Evolutionary conservation across 2,888 invertebrate genomes (phyloP), one percentile per base, ranked within the genome.

Genomic region (Amblyjoppa fuscipennis): DNA sequence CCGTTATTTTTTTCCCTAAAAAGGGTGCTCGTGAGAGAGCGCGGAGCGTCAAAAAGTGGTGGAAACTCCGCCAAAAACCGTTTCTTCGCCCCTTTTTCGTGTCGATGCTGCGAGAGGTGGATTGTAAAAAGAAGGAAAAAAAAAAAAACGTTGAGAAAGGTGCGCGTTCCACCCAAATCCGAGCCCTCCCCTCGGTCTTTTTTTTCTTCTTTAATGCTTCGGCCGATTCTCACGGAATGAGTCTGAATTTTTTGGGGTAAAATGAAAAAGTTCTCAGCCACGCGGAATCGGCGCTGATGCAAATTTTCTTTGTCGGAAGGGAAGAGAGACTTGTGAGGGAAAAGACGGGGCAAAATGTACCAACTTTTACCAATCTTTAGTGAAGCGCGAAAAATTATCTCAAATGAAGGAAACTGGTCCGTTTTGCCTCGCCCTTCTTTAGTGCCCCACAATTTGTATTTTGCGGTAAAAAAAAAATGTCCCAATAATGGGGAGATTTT

Each of bases 31-130:
- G 85, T 83, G 83, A 85, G 85, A 85, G 64, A 56, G 56, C 56
- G 41, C 16, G 25, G 70, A 71, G 78, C 61, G 73, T 80, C 73
- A 61, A 84, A 86, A 91, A 91, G 87, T 88, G 86, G 79, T 76
- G 85, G 83, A 91, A 91, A 89, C 88, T 87, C 81, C 89, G 90
- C 89, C 88, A 90, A 92, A 92, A 92, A 88, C 86, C 85, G 85
- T 79, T 66, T 86, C 11, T 76, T 74, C 69, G 5, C 81, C 85
- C 85, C 85, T 88, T 86, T 82, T 86, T 82, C 71, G 78, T 83
- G 45, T 3, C 76, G 66, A 75, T 78, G 75, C 75, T 70, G 53
- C 61, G 51, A 56, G 49, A 80, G n/a, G 49, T 56, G 59, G 41
- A 74, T 64, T 51, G 78, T 45, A 45, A 45, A 45, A 45, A 45